A percentile compares a stretch with the other conserved stretches of the same genome.
phyloP scores from a whole-genome alignment of 2,888 invertebrate species.

The Pyrocoelia pectoralis region DNA sequence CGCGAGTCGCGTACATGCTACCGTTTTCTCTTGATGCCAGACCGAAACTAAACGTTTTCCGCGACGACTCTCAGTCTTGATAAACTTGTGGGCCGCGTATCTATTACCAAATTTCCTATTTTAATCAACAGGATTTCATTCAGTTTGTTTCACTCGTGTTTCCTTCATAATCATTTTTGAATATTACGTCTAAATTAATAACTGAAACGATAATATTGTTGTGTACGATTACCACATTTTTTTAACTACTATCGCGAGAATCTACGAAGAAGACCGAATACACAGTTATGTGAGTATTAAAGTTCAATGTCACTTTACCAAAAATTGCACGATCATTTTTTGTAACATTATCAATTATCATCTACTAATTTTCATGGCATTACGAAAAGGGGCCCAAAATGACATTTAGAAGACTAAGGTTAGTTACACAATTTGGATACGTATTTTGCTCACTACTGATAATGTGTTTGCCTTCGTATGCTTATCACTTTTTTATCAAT shows the following conservation, averaged over 20 bases:
- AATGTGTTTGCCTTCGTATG: not conserved
- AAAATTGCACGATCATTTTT: not conserved
- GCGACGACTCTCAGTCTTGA: slow-evolving; percentile 19
- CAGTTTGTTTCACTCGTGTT: not conserved
- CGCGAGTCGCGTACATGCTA: slow-evolving; percentile 35
- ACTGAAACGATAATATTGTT: not conserved
- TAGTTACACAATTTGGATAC: not conserved
- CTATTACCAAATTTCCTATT: slow-evolving; percentile 15
- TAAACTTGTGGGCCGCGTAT: slow-evolving; percentile 17
- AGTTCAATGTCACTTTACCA: slow-evolving; percentile 1
- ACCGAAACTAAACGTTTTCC: slow-evolving; percentile 31
- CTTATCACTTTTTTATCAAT: slow-evolving; percentile 10
- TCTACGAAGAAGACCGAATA: not conserved
- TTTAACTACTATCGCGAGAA: not conserved
- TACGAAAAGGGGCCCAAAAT: not conserved
- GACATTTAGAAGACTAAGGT: not conserved
- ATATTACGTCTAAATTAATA: not conserved
- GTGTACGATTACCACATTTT: not conserved
- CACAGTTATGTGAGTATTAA: slow-evolving; percentile 1
- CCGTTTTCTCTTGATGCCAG: slow-evolving; percentile 20
- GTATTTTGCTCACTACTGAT: not conserved
- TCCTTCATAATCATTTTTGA: not conserved
- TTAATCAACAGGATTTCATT: not conserved
- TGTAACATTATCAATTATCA: not conserved
- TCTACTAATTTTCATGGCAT: not conserved